A percentile compares a stretch with the other conserved stretches of the same genome.
phyloP scores from a whole-genome alignment of 2,888 invertebrate species.

The Eulithis prunata region DNA sequence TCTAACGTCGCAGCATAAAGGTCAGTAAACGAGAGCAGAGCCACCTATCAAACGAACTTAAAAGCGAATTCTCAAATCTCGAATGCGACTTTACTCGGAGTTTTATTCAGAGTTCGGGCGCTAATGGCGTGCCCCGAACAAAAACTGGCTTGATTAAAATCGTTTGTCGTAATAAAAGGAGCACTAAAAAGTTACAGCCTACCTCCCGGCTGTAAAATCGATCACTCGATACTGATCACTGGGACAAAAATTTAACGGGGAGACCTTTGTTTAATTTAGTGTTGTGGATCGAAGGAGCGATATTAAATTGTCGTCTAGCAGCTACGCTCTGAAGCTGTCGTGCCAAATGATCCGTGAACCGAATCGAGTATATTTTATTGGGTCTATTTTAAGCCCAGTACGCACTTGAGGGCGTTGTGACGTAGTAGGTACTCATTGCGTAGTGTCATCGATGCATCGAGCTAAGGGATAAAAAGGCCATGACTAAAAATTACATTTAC shows the following conservation, averaged over 20 bases:
- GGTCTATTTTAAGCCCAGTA: constrained; percentile 42
- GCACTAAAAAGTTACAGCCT: constrained; percentile 83
- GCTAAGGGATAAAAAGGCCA: not conserved
- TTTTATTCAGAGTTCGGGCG: constrained; percentile 75
- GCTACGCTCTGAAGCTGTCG: constrained; percentile 31
- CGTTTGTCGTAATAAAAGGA: constrained; percentile 84
- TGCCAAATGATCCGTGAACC: constrained; percentile 73
- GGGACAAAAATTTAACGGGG: constrained; percentile 76
- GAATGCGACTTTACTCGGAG: constrained; percentile 73
- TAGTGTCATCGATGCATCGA: constrained; percentile 3
- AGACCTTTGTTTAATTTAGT: constrained; percentile 61
- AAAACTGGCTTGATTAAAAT: constrained; percentile 84
- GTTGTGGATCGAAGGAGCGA: constrained; percentile 54
- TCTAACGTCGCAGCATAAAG: constrained; percentile 42
- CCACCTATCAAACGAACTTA: constrained; percentile 74
- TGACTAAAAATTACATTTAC: not conserved
- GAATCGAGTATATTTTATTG: constrained; percentile 70
- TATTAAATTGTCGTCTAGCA: constrained; percentile 61
- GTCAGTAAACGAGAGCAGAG: constrained; percentile 46
- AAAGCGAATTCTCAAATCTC: constrained; percentile 75
- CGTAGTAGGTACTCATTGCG: too few species aligned
- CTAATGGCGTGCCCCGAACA: constrained; percentile 78
- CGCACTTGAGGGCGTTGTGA: constrained; percentile 27
- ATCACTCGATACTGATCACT: constrained; percentile 78
- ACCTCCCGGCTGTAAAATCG: constrained; percentile 74